Conservation (phyloP, 1,140 invertebrate genomes). For the Brevipalpus yothersi region DNA sequence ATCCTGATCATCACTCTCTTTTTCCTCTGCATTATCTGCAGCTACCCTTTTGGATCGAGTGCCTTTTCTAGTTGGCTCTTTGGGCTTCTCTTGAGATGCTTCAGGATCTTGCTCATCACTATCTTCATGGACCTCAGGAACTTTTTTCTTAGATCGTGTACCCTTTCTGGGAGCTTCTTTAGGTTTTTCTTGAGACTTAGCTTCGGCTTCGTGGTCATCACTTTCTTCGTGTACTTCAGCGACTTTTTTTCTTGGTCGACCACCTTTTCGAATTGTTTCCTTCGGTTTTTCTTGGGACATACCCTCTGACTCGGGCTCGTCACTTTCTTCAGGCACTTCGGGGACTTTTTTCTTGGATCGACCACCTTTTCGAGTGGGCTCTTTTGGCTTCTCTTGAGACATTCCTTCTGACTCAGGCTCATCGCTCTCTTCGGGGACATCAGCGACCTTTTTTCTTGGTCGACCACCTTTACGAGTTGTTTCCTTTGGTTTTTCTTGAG, state of each 20-base stretch:
- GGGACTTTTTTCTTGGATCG: background rate
- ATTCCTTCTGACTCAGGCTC: no score
- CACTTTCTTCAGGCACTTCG: background rate
- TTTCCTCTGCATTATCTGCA: background rate
- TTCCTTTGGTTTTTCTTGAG: no score
- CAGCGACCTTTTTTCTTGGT: background rate
- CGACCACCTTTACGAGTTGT: background rate
- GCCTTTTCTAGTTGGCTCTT: background rate
- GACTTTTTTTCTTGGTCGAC: background rate
- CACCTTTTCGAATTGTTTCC: background rate
- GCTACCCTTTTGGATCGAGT: background rate
- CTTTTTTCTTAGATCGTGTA: background rate
- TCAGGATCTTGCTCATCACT: background rate
- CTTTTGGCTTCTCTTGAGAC: no score
- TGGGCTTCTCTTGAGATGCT: background rate
- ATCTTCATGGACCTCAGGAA: background rate
- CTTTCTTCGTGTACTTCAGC: background rate
- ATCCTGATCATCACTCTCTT: background rate
- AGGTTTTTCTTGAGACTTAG: background rate
- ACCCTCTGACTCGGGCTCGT: background rate
- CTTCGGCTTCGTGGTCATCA: background rate
- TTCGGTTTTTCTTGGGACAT: background rate
- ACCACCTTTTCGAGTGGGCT: background rate
- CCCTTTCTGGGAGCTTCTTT: background rate
- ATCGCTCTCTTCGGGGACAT: background rate